phyloP scores from a whole-genome alignment of 2,113 vertebrate species.

The Burhinus oedicnemus region DNA sequence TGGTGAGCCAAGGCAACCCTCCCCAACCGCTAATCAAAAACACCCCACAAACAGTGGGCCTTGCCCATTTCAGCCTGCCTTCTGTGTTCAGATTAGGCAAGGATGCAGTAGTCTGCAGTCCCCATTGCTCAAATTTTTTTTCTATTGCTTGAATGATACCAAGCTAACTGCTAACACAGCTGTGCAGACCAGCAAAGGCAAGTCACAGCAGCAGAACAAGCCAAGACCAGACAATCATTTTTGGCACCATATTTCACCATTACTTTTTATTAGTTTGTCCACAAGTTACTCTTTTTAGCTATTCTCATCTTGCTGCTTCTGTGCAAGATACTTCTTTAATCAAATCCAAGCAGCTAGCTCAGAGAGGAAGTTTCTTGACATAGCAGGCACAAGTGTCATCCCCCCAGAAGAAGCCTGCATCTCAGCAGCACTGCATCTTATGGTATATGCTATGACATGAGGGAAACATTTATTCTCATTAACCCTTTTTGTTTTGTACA shows the following conservation, averaged over 20 bases:
- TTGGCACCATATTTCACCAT: not conserved
- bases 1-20: not conserved
- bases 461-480: not conserved
- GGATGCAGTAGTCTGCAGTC: not conserved
- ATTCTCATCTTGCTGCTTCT: not conserved
- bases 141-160: not conserved
- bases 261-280: not conserved
- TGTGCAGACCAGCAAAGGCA: not conserved
- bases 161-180: not conserved
- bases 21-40: not conserved
- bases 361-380: not conserved
- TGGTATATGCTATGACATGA: not conserved
- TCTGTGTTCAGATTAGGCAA: not conserved
- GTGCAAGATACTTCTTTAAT: not conserved
- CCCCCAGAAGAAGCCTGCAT: not conserved
- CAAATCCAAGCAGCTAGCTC: not conserved
- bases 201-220: not conserved
- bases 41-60: not conserved
- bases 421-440: not conserved
- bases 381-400: not conserved
- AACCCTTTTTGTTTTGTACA: not conserved
- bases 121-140: not conserved
- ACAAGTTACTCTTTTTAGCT: not conserved
- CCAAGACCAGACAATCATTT: not conserved
- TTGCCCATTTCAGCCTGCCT: not conserved